These are phyloP conservation scores for Sapayoa aenigma DNA, from an alignment of 2,113 vertebrate species.

Conservation along the genomic window DNA sequence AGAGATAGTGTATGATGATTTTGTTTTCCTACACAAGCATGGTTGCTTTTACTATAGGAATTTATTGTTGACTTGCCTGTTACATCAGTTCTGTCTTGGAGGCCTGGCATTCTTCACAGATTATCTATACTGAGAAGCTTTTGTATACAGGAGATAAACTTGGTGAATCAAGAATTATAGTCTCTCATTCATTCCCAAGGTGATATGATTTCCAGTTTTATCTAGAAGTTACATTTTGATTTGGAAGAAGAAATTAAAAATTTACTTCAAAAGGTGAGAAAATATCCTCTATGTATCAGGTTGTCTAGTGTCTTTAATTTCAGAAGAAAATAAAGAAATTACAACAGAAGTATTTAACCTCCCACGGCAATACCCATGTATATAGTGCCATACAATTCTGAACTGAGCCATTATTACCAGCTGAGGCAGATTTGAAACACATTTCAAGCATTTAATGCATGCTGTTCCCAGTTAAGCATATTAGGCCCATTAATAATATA, in stretches of 20 bases:
- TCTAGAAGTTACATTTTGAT: conserved; percentile 21
- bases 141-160: conserved; percentile 5
- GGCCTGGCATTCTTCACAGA: not conserved
- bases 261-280: conserved; percentile 18
- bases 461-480: not conserved
- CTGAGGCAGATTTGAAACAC: not conserved
- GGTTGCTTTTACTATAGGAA: conserved; percentile 10
- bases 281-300: not conserved
- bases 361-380: not conserved
- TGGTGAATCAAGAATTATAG: conserved; percentile 54
- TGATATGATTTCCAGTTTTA: conserved; percentile 40
- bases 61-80: conserved; percentile 27
- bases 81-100: conserved; percentile 17
- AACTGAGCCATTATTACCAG: not conserved
- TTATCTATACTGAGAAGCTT: not conserved
- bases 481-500: not conserved
- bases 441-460: not conserved
- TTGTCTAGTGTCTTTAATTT: conserved; percentile 20
- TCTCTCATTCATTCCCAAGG: conserved; percentile 21
- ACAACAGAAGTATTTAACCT: not conserved
- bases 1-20: not conserved
- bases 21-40: not conserved
- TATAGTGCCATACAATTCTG: not conserved
- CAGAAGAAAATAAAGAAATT: not conserved
- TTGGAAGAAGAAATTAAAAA: conserved; percentile 22